Percentiles rank a stretch among this genome's conserved stretches.
These are phyloP conservation scores for Philotrypesis tridentata DNA, from an alignment of 1,140 invertebrate species.

Conservation along the genomic window DNA sequence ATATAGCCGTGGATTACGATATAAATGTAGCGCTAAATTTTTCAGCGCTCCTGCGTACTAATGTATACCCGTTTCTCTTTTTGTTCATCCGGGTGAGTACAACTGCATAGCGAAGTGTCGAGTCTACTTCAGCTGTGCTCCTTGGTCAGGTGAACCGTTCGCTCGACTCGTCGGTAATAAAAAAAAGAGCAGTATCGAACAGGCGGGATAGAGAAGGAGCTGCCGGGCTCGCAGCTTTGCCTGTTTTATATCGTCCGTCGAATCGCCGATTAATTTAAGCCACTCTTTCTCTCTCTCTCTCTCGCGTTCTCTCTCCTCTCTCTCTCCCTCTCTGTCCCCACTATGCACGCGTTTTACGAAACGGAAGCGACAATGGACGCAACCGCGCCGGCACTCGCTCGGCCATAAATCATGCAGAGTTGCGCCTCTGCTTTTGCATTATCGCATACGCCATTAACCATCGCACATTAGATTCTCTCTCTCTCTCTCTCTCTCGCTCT, in stretches of 20 bases:
- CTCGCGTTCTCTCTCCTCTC: no score
- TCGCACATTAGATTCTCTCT: slow-evolving; percentile 42
- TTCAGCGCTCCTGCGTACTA: no score
- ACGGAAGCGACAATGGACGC: slow-evolving; percentile 44
- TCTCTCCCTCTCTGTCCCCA: no score
- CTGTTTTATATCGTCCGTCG: slow-evolving; percentile 33
- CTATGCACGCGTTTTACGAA: slow-evolving; percentile 25
- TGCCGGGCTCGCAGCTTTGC: neutral
- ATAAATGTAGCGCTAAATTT: no score
- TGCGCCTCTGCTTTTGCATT: slow-evolving; percentile 33
- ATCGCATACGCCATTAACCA: slow-evolving; percentile 51
- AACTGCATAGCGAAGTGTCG: neutral
- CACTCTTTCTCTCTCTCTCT: neutral
- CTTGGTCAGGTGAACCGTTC: no score
- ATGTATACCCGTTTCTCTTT: neutral
- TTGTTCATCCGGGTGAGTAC: slow-evolving; percentile 43
- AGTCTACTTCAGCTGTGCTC: no score
- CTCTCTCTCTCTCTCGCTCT: slow-evolving; percentile 10
- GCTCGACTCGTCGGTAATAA: neutral
- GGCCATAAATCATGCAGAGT: slow-evolving; percentile 43
- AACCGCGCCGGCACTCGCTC: slow-evolving; percentile 3
- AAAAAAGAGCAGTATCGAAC: no score
- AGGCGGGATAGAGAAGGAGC: neutral
- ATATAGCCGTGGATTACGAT: no score
- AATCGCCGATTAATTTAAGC: slow-evolving; percentile 29